These are phyloP conservation scores for Diploscapter pachys DNA, from an alignment of 1,140 invertebrate species.

Conservation along the genomic window DNA sequence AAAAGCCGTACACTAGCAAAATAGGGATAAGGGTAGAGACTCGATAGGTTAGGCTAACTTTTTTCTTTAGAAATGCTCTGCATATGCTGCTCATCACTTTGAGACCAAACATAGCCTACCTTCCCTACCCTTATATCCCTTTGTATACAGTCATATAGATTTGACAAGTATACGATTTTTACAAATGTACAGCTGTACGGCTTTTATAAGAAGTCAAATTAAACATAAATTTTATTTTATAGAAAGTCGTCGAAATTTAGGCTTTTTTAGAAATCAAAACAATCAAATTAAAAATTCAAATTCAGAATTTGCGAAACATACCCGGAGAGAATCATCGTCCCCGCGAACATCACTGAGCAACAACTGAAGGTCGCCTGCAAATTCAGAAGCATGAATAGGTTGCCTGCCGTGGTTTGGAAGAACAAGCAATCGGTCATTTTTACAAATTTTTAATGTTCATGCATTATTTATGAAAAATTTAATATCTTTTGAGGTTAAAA, in stretches of 20 bases:
- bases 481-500: constrained; percentile 3
- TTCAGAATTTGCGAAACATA: constrained; percentile 77
- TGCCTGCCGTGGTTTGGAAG: constrained; percentile 86
- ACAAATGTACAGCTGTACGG: background rate
- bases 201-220: background rate
- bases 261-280: background rate
- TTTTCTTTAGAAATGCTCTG: too few relatives aligned
- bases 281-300: constrained; percentile 21
- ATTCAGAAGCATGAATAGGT: constrained; percentile 78
- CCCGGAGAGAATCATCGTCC: constrained; percentile 81
- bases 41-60: too few relatives aligned
- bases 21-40: too few relatives aligned
- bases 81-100: too few relatives aligned
- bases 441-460: constrained; percentile 4
- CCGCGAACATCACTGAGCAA: constrained; percentile 77
- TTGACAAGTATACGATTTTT: background rate
- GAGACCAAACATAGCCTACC: too few relatives aligned
- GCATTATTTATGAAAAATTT: background rate
- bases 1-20: too few relatives aligned
- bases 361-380: constrained; percentile 75
- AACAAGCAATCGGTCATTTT: constrained; percentile 71
- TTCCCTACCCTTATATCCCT: too few relatives aligned
- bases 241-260: background rate
- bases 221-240: background rate
- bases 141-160: background rate